Evolutionary conservation across 1,140 invertebrate species (phyloP).

Genomic region (Penaeus chinensis): DNA sequence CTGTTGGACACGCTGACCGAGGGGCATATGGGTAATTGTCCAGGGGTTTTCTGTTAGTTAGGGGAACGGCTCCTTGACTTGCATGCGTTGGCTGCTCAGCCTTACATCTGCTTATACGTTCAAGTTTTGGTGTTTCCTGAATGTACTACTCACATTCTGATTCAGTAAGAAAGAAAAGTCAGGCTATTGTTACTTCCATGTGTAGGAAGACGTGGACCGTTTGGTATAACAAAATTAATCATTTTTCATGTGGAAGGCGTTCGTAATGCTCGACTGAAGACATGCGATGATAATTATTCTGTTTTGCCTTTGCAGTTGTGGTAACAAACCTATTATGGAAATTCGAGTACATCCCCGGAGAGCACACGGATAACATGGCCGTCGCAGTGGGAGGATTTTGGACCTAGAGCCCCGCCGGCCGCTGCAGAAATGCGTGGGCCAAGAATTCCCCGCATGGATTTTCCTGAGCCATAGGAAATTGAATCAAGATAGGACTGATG

Average conservation of each 20-base stretch:
- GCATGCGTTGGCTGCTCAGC: background rate
- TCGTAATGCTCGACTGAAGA: no score
- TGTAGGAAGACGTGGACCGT: no score
- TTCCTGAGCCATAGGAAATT: no score
- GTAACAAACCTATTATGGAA: slow-evolving; percentile 81
- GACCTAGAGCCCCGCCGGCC: slow-evolving; percentile 65
- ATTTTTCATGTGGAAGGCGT: no score
- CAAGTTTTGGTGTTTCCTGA: no score
- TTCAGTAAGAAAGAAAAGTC: no score
- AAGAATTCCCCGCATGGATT: background rate
- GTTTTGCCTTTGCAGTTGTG: slow-evolving; percentile 72
- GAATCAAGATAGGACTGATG: no score
- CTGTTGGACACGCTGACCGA: slow-evolving; percentile 76
- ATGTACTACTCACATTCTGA: no score
- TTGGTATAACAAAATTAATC: no score
- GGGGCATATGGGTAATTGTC: slow-evolving; percentile 76
- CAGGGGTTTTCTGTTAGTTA: no score
- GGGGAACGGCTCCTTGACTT: background rate
- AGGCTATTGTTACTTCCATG: no score
- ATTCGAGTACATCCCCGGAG: slow-evolving; percentile 80
- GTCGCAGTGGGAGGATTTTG: slow-evolving; percentile 82
- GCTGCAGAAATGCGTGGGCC: background rate
- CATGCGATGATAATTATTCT: background rate
- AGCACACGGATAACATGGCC: slow-evolving; percentile 78
- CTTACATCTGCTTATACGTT: no score